Evolutionary conservation across 2,113 vertebrate genomes (phyloP).

Genomic region (Aspiorhynchus laticeps): DNA sequence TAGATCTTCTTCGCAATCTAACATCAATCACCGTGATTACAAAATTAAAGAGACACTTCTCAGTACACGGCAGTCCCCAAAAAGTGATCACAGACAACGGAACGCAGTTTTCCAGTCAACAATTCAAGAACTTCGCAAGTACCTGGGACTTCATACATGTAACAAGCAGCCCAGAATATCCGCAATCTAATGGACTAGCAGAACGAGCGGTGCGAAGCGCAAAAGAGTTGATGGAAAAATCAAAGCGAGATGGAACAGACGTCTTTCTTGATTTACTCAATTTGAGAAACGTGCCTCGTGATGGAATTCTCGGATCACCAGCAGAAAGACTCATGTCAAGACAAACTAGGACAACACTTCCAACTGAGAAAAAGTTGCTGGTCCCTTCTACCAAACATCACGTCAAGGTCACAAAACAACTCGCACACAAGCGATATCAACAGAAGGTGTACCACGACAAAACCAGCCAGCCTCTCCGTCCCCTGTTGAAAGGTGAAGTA

Average conservation of each 20-base stretch:
- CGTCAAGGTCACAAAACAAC: neutral
- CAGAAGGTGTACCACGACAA: neutral
- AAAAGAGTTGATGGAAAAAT: neutral
- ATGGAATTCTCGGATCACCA: neutral
- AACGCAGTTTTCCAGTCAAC: too few relatives aligned
- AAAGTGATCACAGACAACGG: too few relatives aligned
- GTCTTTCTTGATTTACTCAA: conserved; percentile 10
- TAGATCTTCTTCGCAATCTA: too few relatives aligned
- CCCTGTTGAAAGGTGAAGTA: too few relatives aligned
- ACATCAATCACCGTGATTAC: too few relatives aligned
- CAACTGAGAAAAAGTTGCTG: neutral
- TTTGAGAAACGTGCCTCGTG: conserved; percentile 15
- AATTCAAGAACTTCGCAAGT: too few relatives aligned
- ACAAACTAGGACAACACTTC: neutral
- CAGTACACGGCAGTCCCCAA: too few relatives aligned
- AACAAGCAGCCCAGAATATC: too few relatives aligned
- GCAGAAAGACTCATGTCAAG: neutral
- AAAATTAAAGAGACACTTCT: too few relatives aligned
- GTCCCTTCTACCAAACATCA: neutral
- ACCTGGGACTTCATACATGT: too few relatives aligned
- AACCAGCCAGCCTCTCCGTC: neutral
- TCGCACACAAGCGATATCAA: neutral
- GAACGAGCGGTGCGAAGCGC: neutral
- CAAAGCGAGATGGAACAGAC: conserved; percentile 15
- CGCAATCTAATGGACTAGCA: too few relatives aligned